Conservation (phyloP, 2,113 vertebrate genomes). For the Bos indicus region DNA sequence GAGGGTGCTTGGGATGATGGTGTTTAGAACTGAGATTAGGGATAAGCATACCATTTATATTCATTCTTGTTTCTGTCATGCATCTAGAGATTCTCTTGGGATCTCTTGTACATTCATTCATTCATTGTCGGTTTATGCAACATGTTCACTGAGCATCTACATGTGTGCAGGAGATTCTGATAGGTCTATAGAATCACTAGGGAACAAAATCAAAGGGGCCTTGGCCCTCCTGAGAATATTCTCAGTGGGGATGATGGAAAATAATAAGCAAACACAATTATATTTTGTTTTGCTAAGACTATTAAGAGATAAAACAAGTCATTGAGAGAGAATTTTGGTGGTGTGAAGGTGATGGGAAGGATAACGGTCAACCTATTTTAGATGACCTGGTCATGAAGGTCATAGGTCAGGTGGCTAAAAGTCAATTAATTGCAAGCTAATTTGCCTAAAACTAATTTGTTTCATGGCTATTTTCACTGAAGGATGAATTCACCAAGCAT, state of each 20-base stretch:
- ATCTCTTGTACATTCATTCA: not conserved
- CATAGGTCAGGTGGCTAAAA: constrained; percentile 19
- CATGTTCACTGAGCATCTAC: not conserved
- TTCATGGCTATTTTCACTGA: not conserved
- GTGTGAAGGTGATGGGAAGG: not conserved
- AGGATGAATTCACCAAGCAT: constrained; percentile 3
- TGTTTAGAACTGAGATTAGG: not conserved
- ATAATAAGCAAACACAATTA: not conserved
- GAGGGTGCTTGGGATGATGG: not conserved
- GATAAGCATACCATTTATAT: not conserved
- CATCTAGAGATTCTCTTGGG: not conserved
- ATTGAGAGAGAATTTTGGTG: constrained; percentile 22
- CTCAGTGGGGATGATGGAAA: not conserved
- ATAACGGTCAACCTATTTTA: not conserved
- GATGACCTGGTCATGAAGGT: not conserved
- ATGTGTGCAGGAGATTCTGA: not conserved
- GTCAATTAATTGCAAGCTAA: constrained; percentile 31
- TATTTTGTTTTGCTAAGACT: constrained; percentile 34
- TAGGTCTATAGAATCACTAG: not conserved
- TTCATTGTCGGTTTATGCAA: not conserved
- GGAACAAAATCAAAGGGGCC: not conserved
- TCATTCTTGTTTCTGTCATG: not conserved
- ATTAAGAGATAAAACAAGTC: not conserved
- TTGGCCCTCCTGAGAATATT: not conserved
- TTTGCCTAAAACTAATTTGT: constrained; percentile 33